These are phyloP conservation scores for Peucedramus taeniatus DNA, from an alignment of 2,113 vertebrate species.

Conservation along the genomic window DNA sequence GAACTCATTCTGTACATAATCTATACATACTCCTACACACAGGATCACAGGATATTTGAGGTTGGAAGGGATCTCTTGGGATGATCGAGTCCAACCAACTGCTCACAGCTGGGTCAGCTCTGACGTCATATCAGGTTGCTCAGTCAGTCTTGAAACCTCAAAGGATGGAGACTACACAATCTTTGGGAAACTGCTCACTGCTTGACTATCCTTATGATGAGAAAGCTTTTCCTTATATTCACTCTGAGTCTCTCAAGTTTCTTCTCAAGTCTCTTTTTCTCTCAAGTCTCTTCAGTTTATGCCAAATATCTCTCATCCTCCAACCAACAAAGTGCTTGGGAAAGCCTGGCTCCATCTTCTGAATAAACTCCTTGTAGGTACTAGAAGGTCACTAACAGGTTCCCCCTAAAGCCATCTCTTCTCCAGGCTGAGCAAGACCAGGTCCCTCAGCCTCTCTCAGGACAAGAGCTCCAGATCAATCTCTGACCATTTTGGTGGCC, in stretches of 20 bases:
- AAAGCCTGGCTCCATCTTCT: not conserved
- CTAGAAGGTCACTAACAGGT: not conserved
- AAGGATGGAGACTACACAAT: not conserved
- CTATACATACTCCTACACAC: not conserved
- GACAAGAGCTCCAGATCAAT: not conserved
- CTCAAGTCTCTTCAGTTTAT: not conserved
- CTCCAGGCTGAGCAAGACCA: not conserved
- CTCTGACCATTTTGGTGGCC: not conserved
- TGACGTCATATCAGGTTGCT: not conserved
- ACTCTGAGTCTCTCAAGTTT: not conserved
- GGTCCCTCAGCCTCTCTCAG: not conserved
- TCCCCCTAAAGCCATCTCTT: not conserved
- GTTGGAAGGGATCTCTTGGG: not conserved
- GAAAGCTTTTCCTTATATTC: not conserved
- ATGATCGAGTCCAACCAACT: not conserved
- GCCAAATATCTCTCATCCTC: not conserved
- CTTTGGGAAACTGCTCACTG: not conserved
- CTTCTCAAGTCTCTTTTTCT: not conserved
- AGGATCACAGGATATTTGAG: not conserved
- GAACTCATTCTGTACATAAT: not conserved
- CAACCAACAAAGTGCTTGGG: not conserved
- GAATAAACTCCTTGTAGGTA: not conserved
- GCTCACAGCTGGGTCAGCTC: not conserved
- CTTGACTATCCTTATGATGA: not conserved
- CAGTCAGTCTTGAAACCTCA: not conserved